Conservation (phyloP, 1,140 invertebrate species). For the Hestina assimilis region DNA sequence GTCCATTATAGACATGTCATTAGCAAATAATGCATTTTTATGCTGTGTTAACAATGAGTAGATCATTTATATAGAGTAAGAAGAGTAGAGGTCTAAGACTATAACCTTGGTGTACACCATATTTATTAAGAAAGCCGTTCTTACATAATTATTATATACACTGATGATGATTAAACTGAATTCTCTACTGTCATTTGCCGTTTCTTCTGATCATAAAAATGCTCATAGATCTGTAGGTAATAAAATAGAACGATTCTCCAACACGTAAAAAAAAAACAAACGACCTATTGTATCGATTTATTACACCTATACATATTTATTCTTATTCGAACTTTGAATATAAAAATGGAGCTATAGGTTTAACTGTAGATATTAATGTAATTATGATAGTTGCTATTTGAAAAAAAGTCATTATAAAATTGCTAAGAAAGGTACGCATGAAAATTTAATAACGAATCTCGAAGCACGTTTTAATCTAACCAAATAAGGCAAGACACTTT, state of each 20-base stretch:
- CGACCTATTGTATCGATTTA: slow-evolving; percentile 8
- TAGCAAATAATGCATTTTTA: too few species aligned
- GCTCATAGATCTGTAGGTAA: not conserved
- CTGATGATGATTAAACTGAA: not conserved
- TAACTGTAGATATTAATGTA: not conserved
- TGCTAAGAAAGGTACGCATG: slow-evolving; percentile 2
- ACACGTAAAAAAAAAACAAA: slow-evolving; percentile 10
- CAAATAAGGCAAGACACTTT: slow-evolving; percentile 34
- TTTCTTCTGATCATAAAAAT: not conserved
- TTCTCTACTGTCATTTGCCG: not conserved
- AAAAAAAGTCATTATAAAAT: not conserved
- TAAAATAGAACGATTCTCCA: slow-evolving; percentile 4
- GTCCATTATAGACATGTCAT: too few species aligned
- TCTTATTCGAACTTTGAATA: not conserved
- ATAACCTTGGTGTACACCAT: too few species aligned
- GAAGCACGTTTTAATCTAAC: slow-evolving; percentile 23
- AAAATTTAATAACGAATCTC: slow-evolving; percentile 15
- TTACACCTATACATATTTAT: slow-evolving; percentile 9
- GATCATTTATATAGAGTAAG: too few species aligned
- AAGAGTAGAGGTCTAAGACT: too few species aligned
- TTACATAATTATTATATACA: too few species aligned
- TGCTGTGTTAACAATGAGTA: too few species aligned
- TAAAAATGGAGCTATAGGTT: slow-evolving; percentile 5
- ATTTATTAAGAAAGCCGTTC: too few species aligned
- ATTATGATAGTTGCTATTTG: not conserved